phyloP scores from a whole-genome alignment of 1,140 invertebrate species.

The Aphelenchoides fujianensis region DNA sequence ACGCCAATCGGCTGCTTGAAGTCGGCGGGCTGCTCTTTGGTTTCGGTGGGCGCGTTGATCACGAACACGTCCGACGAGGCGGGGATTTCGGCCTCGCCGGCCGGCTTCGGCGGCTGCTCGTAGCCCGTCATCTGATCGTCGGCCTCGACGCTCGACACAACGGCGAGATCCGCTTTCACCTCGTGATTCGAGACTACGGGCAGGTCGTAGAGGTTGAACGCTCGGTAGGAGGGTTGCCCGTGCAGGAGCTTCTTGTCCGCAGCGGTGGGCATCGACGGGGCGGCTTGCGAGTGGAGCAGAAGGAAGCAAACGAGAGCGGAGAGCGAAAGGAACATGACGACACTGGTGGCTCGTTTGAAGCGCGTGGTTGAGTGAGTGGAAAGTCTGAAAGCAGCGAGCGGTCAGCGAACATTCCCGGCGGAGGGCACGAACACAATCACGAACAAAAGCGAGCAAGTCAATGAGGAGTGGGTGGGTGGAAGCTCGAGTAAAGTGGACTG shows the following conservation, averaged over 20 bases:
- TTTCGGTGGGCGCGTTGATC: conserved; percentile 14
- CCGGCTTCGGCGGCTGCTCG: not conserved
- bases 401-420: no score
- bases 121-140: conserved; percentile 1
- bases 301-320: not conserved
- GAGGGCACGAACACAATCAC: no score
- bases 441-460: no score
- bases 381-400: not conserved
- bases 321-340: not conserved
- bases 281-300: not conserved
- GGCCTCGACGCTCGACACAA: conserved; percentile 10
- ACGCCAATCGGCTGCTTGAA: conserved; percentile 29
- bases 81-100: not conserved
- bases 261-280: not conserved
- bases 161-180: conserved; percentile 8
- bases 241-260: not conserved
- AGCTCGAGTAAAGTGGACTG: no score
- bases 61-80: conserved; percentile 21
- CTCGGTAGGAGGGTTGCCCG: not conserved
- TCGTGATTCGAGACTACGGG: not conserved
- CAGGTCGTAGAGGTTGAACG: conserved; percentile 12
- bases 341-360: not conserved
- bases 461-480: no score
- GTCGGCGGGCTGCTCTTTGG: conserved; percentile 6
- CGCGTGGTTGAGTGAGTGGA: not conserved